Conservation (phyloP, 1,140 invertebrate species). For the Drosophila prosaltans region DNA sequence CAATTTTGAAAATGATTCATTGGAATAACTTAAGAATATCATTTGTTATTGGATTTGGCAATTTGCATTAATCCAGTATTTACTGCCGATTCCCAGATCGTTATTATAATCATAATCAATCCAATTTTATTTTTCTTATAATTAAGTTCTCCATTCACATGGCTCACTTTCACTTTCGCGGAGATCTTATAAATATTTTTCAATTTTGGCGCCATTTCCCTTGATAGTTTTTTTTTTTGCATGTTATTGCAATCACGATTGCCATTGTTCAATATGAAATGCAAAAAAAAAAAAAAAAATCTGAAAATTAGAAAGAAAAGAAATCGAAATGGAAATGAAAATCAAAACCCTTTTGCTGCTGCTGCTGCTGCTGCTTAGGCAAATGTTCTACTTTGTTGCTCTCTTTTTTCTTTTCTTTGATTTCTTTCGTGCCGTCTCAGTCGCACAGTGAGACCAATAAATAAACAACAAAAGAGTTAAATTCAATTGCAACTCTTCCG, state of each 20-base stretch:
- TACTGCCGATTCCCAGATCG: constrained; percentile 3
- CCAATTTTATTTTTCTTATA: constrained; percentile 17
- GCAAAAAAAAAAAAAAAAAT: constrained; percentile 35
- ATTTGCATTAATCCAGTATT: constrained; percentile 13
- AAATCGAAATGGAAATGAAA: constrained; percentile 19
- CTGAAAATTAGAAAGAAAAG: neutral
- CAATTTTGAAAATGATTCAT: neutral
- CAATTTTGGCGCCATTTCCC: constrained; percentile 58
- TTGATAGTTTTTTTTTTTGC: constrained; percentile 63
- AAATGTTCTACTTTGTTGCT: constrained; percentile 52
- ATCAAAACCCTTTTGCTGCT: constrained; percentile 56
- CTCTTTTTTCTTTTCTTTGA: neutral
- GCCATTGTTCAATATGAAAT: constrained; percentile 63
- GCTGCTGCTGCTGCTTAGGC: constrained; percentile 33
- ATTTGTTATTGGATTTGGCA: neutral
- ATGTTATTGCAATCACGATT: constrained; percentile 76
- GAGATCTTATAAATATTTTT: constrained; percentile 9
- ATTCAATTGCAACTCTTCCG: constrained; percentile 65
- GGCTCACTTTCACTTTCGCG: neutral
- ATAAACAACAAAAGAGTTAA: constrained; percentile 80
- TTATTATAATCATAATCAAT: constrained; percentile 6
- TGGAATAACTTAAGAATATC: neutral
- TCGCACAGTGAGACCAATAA: constrained; percentile 65
- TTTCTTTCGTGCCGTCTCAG: neutral
- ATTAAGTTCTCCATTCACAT: constrained; percentile 26